phyloP scores from a whole-genome alignment of 2,113 vertebrate genomes.

The Aegithalos caudatus region DNA sequence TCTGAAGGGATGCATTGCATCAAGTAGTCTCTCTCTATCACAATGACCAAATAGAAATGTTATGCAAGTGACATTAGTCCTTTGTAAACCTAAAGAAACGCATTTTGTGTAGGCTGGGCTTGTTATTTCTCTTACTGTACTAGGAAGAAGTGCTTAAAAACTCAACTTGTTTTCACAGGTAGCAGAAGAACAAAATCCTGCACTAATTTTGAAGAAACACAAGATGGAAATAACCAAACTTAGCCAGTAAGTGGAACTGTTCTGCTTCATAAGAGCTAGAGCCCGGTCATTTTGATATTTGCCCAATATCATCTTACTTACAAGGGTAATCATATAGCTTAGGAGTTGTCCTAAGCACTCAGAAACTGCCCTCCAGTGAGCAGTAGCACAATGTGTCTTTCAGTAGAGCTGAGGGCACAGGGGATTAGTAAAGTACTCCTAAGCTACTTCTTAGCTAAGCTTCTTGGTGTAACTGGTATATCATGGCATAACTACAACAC shows the following conservation, averaged over 20 bases:
- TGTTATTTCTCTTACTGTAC: conserved; percentile 23
- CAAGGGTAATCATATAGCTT: not conserved
- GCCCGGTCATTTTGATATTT: not conserved
- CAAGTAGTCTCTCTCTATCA: conserved; percentile 79
- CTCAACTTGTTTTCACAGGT: conserved; percentile 47
- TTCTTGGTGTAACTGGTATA: not conserved
- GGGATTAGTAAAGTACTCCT: not conserved
- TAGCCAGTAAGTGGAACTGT: not conserved
- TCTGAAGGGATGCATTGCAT: conserved; percentile 87
- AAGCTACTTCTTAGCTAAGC: conserved; percentile 4
- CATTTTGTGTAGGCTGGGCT: not conserved
- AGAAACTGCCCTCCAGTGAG: not conserved
- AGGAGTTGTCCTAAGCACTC: not conserved
- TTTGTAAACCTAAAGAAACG: conserved; percentile 76
- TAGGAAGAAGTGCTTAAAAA: conserved; percentile 70
- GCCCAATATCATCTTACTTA: not conserved
- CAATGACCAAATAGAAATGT: conserved; percentile 74
- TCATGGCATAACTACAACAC: not conserved
- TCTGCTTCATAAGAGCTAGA: not conserved
- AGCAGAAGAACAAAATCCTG: conserved; percentile 10
- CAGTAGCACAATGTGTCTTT: conserved; percentile 5
- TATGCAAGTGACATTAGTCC: conserved; percentile 71
- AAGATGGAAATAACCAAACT: not conserved
- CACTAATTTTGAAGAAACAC: not conserved
- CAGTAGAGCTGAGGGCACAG: not conserved